phyloP scores from a whole-genome alignment of 2,797 vertebrate genomes.

The Scomberomorus guttatus region DNA sequence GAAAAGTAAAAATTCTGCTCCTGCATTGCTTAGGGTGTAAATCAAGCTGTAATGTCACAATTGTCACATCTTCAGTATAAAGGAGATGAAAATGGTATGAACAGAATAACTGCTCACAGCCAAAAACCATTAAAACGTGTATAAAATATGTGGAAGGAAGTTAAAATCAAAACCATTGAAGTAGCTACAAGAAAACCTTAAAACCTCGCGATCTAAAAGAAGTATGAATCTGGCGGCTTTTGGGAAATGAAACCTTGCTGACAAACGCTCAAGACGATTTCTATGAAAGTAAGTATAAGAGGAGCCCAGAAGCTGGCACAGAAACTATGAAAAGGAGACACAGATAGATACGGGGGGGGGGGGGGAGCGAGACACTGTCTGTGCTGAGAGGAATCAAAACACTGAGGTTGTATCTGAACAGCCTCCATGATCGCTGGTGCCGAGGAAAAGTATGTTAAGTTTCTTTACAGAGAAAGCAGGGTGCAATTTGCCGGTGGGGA shows the following conservation, averaged over 20 bases:
- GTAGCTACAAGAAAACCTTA: background rate
- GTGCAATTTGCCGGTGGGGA: no score
- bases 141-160: background rate
- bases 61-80: background rate
- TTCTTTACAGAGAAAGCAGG: background rate
- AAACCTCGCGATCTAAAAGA: constrained; percentile 1
- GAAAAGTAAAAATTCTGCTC: background rate
- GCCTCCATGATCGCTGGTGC: constrained; percentile 1
- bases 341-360: background rate
- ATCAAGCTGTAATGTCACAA: background rate
- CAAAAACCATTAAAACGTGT: background rate
- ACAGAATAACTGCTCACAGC: background rate
- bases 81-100: background rate
- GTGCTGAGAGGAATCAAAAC: constrained; percentile 20
- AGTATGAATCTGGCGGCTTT: constrained; percentile 9
- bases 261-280: constrained; percentile 7
- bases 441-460: constrained; percentile 6
- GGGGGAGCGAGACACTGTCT: background rate
- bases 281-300: constrained; percentile 10
- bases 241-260: constrained; percentile 8
- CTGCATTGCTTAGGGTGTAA: background rate
- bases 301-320: constrained; percentile 12
- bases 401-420: background rate
- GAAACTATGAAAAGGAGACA: background rate
- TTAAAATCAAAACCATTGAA: background rate